Evolutionary conservation across 2,888 invertebrate species (phyloP).

Genomic region (Linnaemya vulpina): DNA sequence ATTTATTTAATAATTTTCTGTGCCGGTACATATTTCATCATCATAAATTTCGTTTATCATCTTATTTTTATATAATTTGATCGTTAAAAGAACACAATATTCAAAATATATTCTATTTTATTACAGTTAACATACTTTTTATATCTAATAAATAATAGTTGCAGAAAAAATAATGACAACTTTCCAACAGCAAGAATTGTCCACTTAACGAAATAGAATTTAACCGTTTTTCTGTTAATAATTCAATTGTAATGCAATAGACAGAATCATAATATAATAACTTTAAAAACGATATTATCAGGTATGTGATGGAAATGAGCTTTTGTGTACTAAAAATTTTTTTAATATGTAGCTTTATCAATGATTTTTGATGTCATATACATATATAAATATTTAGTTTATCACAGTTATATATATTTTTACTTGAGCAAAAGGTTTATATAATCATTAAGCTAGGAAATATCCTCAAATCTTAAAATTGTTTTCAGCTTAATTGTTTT

Average conservation of each 20-base stretch:
- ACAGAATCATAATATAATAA: conserved; percentile 40
- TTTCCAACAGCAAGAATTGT: conserved; percentile 37
- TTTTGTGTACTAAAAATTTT: too few relatives aligned
- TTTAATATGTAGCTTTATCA: too few relatives aligned
- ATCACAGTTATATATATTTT: too few relatives aligned
- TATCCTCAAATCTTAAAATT: too few relatives aligned
- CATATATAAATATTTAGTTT: too few relatives aligned
- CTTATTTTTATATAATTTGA: not conserved
- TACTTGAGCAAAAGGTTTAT: too few relatives aligned
- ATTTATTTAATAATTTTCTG: not conserved
- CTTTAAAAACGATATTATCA: conserved; percentile 59
- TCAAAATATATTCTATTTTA: not conserved
- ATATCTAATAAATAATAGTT: not conserved
- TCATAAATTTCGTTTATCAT: not conserved
- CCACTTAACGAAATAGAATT: conserved; percentile 16
- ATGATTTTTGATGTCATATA: too few relatives aligned
- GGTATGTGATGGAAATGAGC: not conserved
- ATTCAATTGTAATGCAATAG: conserved; percentile 22
- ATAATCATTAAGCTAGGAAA: too few relatives aligned
- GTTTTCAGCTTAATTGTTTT: too few relatives aligned
- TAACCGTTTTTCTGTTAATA: not conserved
- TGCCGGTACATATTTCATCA: not conserved
- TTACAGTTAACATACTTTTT: conserved; percentile 56
- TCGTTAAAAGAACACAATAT: not conserved
- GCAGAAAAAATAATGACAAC: conserved; percentile 14